Evolutionary conservation across 2,888 invertebrate genomes (phyloP), one percentile per base, ranked within the genome.

Genomic region (Euphydryas editha): DNA sequence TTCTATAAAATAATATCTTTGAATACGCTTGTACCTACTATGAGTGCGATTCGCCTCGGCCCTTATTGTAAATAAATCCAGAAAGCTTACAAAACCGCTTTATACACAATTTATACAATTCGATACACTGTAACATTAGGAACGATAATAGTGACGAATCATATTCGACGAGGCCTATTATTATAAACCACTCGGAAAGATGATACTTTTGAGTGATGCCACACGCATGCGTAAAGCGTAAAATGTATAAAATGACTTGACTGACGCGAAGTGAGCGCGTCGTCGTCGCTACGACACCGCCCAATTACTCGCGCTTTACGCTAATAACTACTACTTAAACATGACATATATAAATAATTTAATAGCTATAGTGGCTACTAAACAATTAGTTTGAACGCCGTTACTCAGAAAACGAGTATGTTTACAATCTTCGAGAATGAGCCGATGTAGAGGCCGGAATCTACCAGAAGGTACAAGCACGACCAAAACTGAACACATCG

Each of bases 51-150:
- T 76, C 75, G 68, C 77, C 72, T 79, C 75, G 77, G 72, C 80
- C 75, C 77, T 79, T 76, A 73, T 79, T 90, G 88, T 90, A 90
- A 83, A 90, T 90, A 87, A 74, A 81, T 78, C 78, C 76, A 83
- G 80, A 81, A 81, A 78, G 88, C 88, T 90, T 86, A 73, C 75
- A 76, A 80, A 82, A 83, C 30, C 79, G 88, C 90, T 89, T 88
- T 77, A 76, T 76, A 87, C 88, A 90, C 89, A 54, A 54, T 36
- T 88, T 87, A 81, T 82, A 85, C 84, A 85, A 85, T 87, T 85
- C 79, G 80, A 85, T 83, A 87, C 86, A 83, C 79, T 83, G 78
- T 86, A 85, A 82, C 81, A 78, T 82, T 81, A 80, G 74, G 74
- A 74, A 76, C 78, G 78, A 81, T 81, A 70, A 67, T 83, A 47